Evolutionary conservation across 2,797 vertebrate genomes (phyloP).

Genomic region (Staurois parvus): DNA sequence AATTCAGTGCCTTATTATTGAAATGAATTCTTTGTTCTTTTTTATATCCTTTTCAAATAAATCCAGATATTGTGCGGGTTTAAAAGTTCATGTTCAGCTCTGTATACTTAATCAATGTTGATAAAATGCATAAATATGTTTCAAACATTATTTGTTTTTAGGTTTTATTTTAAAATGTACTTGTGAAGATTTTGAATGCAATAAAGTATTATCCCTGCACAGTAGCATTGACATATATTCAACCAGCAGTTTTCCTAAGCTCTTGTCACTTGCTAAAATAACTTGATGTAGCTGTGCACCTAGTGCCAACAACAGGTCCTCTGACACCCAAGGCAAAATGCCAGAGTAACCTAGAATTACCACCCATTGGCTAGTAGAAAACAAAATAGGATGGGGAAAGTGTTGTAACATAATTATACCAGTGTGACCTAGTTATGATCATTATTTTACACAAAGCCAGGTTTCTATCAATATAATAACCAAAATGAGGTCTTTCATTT

Average conservation of each 20-base stretch:
- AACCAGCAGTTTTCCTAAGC: not conserved
- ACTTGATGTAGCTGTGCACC: too few species aligned
- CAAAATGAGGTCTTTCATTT: too few species aligned
- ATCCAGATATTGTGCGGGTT: constrained; percentile 20
- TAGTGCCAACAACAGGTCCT: too few species aligned
- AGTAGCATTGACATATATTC: not conserved
- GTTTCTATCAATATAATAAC: too few species aligned
- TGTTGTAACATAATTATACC: too few species aligned
- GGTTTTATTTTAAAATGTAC: not conserved
- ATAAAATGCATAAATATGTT: constrained; percentile 3
- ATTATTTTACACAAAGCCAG: too few species aligned
- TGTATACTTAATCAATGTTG: not conserved
- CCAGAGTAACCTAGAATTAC: too few species aligned
- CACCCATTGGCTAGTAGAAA: too few species aligned
- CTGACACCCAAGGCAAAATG: too few species aligned
- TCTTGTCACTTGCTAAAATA: not conserved
- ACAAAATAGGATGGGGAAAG: too few species aligned
- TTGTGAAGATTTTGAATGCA: not conserved
- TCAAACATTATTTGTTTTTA: not conserved
- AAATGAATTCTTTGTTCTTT: constrained; percentile 2
- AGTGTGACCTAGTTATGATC: too few species aligned
- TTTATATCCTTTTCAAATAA: not conserved
- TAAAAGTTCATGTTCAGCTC: constrained; percentile 36
- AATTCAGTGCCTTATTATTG: not conserved
- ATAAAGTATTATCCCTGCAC: not conserved